Conservation (phyloP, 1,140 invertebrate genomes). For the Acromyrmex heyeri region DNA sequence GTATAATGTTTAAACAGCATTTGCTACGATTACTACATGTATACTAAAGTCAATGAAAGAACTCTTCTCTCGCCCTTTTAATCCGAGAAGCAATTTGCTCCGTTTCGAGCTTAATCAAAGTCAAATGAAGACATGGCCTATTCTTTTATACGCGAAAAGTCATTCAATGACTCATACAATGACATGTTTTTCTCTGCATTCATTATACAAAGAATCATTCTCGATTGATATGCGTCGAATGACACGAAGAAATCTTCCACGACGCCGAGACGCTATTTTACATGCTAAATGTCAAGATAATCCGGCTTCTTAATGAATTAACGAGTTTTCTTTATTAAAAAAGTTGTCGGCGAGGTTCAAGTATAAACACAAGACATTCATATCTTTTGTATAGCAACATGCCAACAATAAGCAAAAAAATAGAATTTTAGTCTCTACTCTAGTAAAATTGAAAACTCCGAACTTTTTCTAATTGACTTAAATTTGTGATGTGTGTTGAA, state of each 20-base stretch:
- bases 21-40: conserved; percentile 42
- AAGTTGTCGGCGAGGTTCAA: neutral
- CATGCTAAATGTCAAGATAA: conserved; percentile 7
- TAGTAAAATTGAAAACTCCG: neutral
- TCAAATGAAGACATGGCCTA: conserved; percentile 52
- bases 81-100: conserved; percentile 44
- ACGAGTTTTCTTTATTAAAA: neutral
- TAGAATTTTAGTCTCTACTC: neutral
- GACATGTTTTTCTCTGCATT: conserved; percentile 4
- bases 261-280: neutral
- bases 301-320: neutral
- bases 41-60: conserved; percentile 59
- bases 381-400: neutral
- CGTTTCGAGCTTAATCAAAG: conserved; percentile 67
- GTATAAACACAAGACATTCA: neutral
- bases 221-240: neutral
- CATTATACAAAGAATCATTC: neutral
- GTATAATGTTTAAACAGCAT: conserved; percentile 1
- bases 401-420: neutral
- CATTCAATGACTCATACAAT: neutral
- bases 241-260: neutral
- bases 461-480: neutral
- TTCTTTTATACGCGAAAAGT: conserved; percentile 42
- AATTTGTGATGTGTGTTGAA: neutral
- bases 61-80: conserved; percentile 31